Evolutionary conservation across 2,797 vertebrate species (phyloP).

Genomic region (Poeciliopsis infans): DNA sequence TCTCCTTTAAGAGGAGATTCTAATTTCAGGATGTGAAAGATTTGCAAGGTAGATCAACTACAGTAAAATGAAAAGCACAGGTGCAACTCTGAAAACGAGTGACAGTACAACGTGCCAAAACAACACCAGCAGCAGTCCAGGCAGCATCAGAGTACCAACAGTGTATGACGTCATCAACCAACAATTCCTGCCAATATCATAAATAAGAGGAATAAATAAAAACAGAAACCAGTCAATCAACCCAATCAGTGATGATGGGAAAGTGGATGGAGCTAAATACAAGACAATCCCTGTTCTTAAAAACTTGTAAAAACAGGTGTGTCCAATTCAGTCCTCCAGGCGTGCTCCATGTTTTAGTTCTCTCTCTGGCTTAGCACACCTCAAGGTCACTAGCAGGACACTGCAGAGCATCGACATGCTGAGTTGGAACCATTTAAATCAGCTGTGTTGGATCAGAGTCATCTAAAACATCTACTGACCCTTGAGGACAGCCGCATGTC

Average conservation of each 20-base stretch:
- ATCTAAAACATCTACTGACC: background rate
- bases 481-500: background rate
- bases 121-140: too few relatives aligned
- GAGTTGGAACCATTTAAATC: background rate
- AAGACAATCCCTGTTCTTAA: background rate
- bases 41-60: conserved; percentile 28
- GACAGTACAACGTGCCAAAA: too few relatives aligned
- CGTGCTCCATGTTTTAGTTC: background rate
- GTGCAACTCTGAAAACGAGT: conserved; percentile 15
- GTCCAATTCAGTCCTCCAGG: background rate
- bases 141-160: too few relatives aligned
- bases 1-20: conserved; percentile 39
- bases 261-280: background rate
- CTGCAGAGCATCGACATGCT: background rate
- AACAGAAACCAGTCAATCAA: too few relatives aligned
- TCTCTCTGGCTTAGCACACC: background rate
- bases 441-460: background rate
- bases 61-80: conserved; percentile 39
- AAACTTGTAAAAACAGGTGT: background rate
- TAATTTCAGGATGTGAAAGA: conserved; percentile 16
- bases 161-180: too few relatives aligned
- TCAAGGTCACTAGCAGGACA: background rate
- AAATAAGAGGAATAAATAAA: too few relatives aligned
- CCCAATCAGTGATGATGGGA: background rate
- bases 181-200: too few relatives aligned